Conservation (phyloP, 2,113 vertebrate species). For the Mola mola region DNA sequence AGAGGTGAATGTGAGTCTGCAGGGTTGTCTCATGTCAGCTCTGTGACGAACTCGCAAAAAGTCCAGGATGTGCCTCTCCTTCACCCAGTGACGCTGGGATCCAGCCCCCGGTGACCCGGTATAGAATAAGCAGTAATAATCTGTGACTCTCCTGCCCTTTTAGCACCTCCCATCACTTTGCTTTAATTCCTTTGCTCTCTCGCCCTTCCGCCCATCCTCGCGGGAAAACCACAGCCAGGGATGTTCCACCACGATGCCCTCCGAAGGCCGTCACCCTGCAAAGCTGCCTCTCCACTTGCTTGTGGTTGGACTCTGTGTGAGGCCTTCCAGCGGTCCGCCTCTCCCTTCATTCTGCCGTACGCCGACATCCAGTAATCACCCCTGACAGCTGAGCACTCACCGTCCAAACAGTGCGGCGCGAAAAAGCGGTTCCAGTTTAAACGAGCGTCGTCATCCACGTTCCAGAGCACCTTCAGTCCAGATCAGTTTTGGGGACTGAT, state of each 20-base stretch:
- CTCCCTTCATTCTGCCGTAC: slow-evolving; percentile 11
- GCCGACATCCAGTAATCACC: slow-evolving; percentile 30
- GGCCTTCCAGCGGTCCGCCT: slow-evolving; percentile 33
- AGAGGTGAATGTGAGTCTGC: too few relatives aligned
- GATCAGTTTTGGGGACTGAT: too few relatives aligned
- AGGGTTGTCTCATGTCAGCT: too few relatives aligned
- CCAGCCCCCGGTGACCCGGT: too few relatives aligned
- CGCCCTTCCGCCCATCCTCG: background rate
- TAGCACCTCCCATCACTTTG: slow-evolving; percentile 20
- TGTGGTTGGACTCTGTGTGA: slow-evolving; percentile 23
- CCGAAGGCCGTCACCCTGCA: background rate
- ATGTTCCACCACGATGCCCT: slow-evolving; percentile 29
- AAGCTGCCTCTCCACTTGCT: slow-evolving; percentile 36
- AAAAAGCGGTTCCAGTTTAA: slow-evolving; percentile 12
- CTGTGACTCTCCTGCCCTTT: slow-evolving; percentile 2
- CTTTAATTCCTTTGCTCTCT: slow-evolving; percentile 10
- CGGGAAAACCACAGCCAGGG: slow-evolving; percentile 12
- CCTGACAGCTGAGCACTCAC: background rate
- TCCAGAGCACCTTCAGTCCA: too few relatives aligned
- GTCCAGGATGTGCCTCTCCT: too few relatives aligned
- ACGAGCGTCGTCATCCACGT: background rate
- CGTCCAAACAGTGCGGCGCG: slow-evolving; percentile 7
- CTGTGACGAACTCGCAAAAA: too few relatives aligned
- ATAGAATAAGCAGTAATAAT: too few relatives aligned
- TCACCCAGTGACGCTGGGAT: too few relatives aligned